Conservation (phyloP, 2,797 vertebrate genomes). For the Xenopus petersii region DNA sequence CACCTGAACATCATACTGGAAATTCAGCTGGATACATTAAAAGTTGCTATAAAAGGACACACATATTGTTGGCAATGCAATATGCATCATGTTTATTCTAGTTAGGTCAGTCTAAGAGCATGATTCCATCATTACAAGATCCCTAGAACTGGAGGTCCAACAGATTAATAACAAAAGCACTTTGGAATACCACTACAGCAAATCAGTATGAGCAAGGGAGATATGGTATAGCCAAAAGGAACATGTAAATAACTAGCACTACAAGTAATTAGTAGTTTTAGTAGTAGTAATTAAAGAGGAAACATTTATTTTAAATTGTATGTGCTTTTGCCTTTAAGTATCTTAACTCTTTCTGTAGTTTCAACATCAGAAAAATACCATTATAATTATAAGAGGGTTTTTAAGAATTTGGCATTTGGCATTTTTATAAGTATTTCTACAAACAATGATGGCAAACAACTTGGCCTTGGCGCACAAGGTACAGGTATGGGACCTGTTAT, state of each 20-base stretch:
- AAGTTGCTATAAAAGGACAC: too few species aligned
- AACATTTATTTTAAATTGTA: background rate
- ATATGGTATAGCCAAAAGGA: constrained; percentile 18
- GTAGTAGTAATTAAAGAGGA: constrained; percentile 4
- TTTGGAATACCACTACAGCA: constrained; percentile 18
- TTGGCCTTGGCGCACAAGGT: too few species aligned
- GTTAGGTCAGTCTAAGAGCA: background rate
- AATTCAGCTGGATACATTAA: too few species aligned
- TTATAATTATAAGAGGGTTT: too few species aligned
- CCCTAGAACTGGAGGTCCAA: constrained; percentile 21
- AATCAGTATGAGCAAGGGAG: constrained; percentile 4
- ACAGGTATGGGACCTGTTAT: too few species aligned
- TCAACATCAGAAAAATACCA: background rate
- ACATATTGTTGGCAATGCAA: too few species aligned
- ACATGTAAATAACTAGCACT: constrained; percentile 15
- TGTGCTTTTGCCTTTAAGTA: background rate
- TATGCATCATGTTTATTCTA: too few species aligned
- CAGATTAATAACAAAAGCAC: constrained; percentile 20
- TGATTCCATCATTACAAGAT: constrained; percentile 26
- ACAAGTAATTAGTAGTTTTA: constrained; percentile 11
- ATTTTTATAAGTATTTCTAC: too few species aligned
- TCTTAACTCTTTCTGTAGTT: background rate
- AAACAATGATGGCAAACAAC: too few species aligned
- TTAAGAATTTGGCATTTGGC: too few species aligned
- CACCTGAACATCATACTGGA: too few species aligned